Percentiles rank a stretch among this genome's conserved stretches.
Evolutionary conservation across 1,140 invertebrate species (phyloP).

Genomic region (Drosophila nikananu): DNA sequence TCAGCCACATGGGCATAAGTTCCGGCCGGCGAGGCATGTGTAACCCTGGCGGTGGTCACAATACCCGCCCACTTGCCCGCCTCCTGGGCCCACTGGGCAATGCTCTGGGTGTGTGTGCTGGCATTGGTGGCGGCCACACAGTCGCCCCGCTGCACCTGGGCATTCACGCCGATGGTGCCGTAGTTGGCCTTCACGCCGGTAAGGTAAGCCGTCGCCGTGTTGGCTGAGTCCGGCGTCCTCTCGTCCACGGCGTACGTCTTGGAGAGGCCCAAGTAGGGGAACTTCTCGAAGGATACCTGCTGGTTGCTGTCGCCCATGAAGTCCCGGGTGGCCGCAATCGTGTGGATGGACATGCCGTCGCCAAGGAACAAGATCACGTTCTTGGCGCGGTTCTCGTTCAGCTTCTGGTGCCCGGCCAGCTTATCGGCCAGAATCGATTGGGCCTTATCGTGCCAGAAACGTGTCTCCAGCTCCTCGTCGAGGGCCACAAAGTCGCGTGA

Average conservation of each 20-base stretch:
- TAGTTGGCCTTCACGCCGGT: conserved; percentile 92
- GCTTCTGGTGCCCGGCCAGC: conserved; percentile 73
- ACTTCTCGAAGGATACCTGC: conserved; percentile 90
- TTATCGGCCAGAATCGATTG: conserved; percentile 74
- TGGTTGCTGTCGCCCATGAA: conserved; percentile 89
- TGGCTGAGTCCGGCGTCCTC: conserved; percentile 92
- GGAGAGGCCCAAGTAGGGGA: conserved; percentile 89
- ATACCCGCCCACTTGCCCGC: conserved; percentile 90
- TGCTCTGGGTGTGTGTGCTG: conserved; percentile 87
- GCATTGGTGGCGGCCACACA: conserved; percentile 81
- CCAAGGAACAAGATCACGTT: conserved; percentile 92
- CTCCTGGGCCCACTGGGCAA: conserved; percentile 89
- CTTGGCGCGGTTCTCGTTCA: conserved; percentile 87
- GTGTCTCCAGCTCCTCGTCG: conserved; percentile 65
- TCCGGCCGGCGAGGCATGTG: conserved; percentile 92
- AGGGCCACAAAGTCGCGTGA: conserved; percentile 63
- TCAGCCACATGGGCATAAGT: conserved; percentile 92
- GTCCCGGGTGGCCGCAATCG: conserved; percentile 89
- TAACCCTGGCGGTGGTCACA: conserved; percentile 92
- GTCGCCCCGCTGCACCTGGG: conserved; percentile 87
- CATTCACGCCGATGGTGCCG: conserved; percentile 91
- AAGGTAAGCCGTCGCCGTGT: conserved; percentile 92
- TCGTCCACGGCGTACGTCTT: conserved; percentile 93
- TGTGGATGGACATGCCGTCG: conserved; percentile 93
- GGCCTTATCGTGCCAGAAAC: conserved; percentile 72